Conservation (phyloP, 2,797 vertebrate species). For the Poecile montanus region DNA sequence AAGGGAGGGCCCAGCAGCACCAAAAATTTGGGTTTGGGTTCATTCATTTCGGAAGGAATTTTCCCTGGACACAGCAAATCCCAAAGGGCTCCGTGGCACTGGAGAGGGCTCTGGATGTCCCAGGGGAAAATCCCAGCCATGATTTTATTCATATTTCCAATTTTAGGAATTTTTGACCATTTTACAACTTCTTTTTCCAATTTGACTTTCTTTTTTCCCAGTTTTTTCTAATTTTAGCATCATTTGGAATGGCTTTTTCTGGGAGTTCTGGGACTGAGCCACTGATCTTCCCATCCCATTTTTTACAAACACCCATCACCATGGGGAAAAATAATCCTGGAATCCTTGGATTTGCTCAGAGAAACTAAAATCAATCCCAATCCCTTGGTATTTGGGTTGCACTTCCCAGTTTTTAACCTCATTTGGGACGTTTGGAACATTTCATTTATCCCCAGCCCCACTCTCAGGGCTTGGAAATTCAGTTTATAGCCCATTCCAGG, state of each 20-base stretch:
- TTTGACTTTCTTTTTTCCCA: accelerated
- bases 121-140: accelerated
- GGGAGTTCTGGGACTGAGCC: background rate
- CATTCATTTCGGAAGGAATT: background rate
- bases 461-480: background rate
- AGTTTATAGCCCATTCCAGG: no score
- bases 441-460: background rate
- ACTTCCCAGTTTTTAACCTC: background rate
- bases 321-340: accelerated
- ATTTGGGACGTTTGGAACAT: background rate
- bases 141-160: background rate
- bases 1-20: background rate
- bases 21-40: background rate
- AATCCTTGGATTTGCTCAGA: background rate
- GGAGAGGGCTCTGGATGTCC: background rate
- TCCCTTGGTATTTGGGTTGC: accelerated
- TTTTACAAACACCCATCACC: background rate
- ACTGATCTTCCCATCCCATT: background rate
- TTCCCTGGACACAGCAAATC: background rate
- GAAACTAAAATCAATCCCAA: background rate
- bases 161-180: background rate
- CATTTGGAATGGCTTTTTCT: background rate
- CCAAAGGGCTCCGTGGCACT: background rate
- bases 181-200: no score
- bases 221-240: background rate